Evolutionary conservation across 2,888 invertebrate species (phyloP).

Genomic region (Cataglyphis rosenhaueri): DNA sequence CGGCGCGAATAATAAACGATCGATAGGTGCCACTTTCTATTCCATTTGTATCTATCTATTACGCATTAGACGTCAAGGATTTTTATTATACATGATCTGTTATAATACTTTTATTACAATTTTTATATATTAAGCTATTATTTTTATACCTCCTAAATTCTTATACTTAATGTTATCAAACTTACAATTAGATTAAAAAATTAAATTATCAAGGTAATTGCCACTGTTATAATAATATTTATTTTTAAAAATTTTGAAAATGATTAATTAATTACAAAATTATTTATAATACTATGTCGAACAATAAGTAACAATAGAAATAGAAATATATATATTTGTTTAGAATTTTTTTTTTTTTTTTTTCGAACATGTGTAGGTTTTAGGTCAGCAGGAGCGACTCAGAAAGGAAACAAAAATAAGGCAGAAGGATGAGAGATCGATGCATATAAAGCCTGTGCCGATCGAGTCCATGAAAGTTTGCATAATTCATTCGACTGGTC

Average conservation of each 20-base stretch:
- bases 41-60: conserved; percentile 16
- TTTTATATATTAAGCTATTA: neutral
- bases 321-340: neutral
- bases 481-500: conserved; percentile 80
- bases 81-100: neutral
- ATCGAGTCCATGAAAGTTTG: conserved; percentile 73
- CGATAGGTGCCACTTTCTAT: neutral
- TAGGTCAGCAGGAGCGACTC: conserved; percentile 78
- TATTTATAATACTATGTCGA: neutral
- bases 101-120: neutral
- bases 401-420: conserved; percentile 40
- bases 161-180: neutral
- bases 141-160: conserved; percentile 9
- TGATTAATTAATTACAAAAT: conserved; percentile 3
- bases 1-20: conserved; percentile 41
- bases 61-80: neutral
- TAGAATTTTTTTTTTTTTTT: conserved; percentile 3
- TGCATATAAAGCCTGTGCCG: conserved; percentile 72
- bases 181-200: neutral
- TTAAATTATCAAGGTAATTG: neutral
- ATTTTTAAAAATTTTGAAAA: neutral
- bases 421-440: conserved; percentile 68
- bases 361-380: conserved; percentile 65
- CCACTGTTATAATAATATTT: neutral
- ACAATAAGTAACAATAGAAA: neutral